phyloP scores from a whole-genome alignment of 2,888 invertebrate genomes.

The Synergus laeviventris region DNA sequence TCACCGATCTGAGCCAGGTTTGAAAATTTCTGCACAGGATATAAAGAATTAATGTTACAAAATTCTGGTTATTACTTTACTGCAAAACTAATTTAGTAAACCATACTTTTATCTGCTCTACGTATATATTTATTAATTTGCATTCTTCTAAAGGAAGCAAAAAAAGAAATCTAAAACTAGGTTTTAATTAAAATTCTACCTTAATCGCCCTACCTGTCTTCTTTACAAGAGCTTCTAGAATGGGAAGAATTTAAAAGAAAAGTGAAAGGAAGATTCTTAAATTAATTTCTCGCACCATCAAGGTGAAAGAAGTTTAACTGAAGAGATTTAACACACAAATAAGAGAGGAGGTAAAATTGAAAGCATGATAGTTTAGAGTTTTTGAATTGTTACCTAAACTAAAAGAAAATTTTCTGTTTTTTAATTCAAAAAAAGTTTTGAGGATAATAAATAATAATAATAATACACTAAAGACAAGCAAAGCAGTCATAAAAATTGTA shows the following conservation, averaged over 20 bases:
- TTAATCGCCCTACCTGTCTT: neutral
- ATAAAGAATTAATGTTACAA: no score
- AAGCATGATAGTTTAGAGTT: neutral
- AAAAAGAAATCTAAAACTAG: neutral
- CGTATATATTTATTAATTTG: neutral
- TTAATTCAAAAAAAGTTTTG: no score
- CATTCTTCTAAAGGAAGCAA: neutral
- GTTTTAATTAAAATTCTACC: slow-evolving; percentile 24
- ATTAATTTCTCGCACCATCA: slow-evolving; percentile 8
- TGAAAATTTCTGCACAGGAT: neutral
- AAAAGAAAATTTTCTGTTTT: no score
- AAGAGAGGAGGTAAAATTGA: slow-evolving; percentile 17
- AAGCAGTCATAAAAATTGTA: no score
- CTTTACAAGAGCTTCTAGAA: slow-evolving; percentile 1
- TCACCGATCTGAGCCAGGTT: neutral
- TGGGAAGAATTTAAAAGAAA: slow-evolving; percentile 28
- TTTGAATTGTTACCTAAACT: no score
- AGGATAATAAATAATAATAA: no score
- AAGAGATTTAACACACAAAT: slow-evolving; percentile 12
- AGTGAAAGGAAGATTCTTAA: slow-evolving; percentile 16
- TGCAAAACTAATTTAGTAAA: neutral
- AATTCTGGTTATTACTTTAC: no score
- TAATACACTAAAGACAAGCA: no score
- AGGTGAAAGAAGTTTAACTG: slow-evolving; percentile 1
- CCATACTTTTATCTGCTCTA: neutral